These are phyloP conservation scores for Pongo pygmaeus DNA, from an alignment of 2,113 vertebrate genomes.

Conservation along the genomic window DNA sequence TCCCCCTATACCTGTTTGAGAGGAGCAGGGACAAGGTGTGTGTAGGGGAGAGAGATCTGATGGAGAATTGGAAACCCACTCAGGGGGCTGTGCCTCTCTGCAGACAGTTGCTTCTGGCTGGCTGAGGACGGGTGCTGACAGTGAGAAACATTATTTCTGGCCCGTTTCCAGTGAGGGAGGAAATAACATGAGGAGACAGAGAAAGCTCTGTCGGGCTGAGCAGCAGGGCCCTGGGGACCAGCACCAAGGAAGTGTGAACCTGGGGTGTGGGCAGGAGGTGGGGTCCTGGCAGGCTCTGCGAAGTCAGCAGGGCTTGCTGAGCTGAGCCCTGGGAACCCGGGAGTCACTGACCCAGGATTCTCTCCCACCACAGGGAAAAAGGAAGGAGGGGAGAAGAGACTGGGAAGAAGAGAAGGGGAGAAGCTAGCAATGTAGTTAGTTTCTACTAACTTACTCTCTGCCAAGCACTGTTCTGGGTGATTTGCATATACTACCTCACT, in stretches of 20 bases:
- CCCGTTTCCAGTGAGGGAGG: not conserved
- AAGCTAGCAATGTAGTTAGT: not conserved
- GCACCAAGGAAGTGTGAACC: not conserved
- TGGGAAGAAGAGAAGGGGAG: not conserved
- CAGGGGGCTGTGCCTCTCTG: not conserved
- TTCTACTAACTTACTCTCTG: too few relatives aligned
- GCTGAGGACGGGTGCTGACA: not conserved
- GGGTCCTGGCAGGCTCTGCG: not conserved
- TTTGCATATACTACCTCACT: not conserved
- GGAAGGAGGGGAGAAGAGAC: not conserved
- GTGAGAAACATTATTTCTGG: not conserved
- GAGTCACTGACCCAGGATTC: not conserved
- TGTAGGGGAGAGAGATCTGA: too few relatives aligned
- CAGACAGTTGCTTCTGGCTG: not conserved
- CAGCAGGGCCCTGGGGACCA: not conserved
- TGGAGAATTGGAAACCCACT: accelerated
- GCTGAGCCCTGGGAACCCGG: not conserved
- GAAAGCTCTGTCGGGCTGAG: not conserved
- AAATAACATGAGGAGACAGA: not conserved
- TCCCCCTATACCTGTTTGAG: not conserved
- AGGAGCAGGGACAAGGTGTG: too few relatives aligned
- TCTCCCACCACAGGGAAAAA: not conserved
- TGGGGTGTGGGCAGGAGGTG: not conserved
- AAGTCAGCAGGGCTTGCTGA: not conserved
- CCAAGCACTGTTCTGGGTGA: not conserved